These are phyloP conservation scores for Lepetodrilus schrolli DNA, from an alignment of 2,888 invertebrate genomes.

Conservation along the genomic window DNA sequence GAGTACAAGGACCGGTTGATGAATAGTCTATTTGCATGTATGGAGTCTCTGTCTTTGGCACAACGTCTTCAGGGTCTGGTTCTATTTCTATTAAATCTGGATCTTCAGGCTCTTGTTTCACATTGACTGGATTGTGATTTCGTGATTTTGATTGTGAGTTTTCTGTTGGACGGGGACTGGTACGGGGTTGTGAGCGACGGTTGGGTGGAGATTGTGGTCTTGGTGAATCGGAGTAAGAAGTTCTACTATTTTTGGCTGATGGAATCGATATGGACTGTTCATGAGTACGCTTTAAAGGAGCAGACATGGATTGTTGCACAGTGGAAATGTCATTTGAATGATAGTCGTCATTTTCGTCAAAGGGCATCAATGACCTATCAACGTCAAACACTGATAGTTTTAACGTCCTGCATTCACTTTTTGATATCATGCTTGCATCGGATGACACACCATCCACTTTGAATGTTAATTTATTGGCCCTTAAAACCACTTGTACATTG, in stretches of 20 bases:
- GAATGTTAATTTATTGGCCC: constrained; percentile 9
- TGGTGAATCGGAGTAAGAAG: constrained; percentile 10
- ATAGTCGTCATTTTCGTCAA: neutral
- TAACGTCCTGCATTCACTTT: constrained; percentile 18
- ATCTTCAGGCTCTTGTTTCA: constrained; percentile 21
- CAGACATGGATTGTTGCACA: neutral
- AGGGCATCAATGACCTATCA: neutral
- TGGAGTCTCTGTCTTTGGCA: constrained; percentile 25
- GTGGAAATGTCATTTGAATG: neutral
- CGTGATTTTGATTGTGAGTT: neutral
- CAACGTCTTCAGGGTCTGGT: constrained; percentile 7
- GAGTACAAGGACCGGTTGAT: constrained; percentile 6
- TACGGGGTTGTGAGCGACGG: neutral
- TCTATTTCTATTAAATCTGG: constrained; percentile 24
- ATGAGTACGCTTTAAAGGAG: neutral
- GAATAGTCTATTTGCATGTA: constrained; percentile 26
- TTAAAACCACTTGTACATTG: neutral
- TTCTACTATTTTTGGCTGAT: neutral
- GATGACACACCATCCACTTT: constrained; percentile 17
- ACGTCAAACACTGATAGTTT: constrained; percentile 18
- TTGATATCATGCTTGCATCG: neutral
- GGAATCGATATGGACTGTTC: neutral
- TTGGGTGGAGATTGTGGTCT: neutral
- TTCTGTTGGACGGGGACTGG: neutral
- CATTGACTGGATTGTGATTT: constrained; percentile 12